Percentiles rank a stretch among this genome's conserved stretches.
phyloP scores from a whole-genome alignment of 2,113 vertebrate genomes.

The Ceyx melanurus region DNA sequence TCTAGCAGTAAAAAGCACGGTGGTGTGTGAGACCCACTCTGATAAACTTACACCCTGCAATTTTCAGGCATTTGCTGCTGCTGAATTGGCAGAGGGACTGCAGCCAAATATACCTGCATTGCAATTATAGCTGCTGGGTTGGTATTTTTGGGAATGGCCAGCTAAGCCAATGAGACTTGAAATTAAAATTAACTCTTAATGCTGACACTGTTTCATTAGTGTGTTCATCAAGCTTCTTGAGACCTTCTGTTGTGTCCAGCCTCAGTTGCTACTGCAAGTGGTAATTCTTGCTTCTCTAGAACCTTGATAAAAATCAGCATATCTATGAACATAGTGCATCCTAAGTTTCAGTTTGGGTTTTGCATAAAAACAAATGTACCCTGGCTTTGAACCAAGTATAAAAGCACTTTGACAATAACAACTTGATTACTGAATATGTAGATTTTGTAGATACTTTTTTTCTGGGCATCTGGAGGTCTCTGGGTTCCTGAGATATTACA shows the following conservation, averaged over 20 bases:
- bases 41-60: conserved; percentile 73
- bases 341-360: background rate
- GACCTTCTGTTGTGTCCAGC: background rate
- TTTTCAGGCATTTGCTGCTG: conserved; percentile 60
- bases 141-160: conserved; percentile 39
- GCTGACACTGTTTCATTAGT: background rate
- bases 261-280: background rate
- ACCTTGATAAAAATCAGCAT: background rate
- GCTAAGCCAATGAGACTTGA: conserved; percentile 9
- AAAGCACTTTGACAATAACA: fast-evolving
- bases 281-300: background rate
- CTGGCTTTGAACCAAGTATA: background rate
- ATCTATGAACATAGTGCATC: background rate
- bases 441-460: background rate
- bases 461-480: background rate
- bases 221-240: background rate
- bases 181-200: conserved; percentile 45
- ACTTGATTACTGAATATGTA: background rate
- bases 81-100: conserved; percentile 7
- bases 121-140: conserved; percentile 59
- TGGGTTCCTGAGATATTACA: background rate
- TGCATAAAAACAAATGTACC: background rate
- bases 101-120: conserved; percentile 61
- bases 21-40: conserved; percentile 31
- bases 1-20: conserved; percentile 1